Conservation (phyloP, 2,888 invertebrate species). For the Diaprepes abbreviatus region DNA sequence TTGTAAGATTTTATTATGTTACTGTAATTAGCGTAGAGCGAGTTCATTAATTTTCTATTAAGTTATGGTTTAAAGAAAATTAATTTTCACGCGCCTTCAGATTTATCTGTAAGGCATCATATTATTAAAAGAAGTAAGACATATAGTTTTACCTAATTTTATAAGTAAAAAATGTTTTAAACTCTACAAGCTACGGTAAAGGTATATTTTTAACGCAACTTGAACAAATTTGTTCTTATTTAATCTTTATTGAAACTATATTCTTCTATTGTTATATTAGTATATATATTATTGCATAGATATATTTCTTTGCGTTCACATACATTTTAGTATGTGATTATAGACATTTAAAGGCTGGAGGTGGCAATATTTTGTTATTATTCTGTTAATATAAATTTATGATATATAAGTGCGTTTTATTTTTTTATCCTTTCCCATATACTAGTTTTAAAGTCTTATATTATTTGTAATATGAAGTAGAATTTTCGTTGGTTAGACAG, state of each 20-base stretch:
- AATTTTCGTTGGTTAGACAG: no score
- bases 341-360: conserved; percentile 45
- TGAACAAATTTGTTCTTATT: neutral
- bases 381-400: conserved; percentile 31
- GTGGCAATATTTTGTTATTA: conserved; percentile 47
- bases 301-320: conserved; percentile 17
- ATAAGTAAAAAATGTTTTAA: no score
- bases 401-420: conserved; percentile 12
- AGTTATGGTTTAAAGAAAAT: no score
- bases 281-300: conserved; percentile 20
- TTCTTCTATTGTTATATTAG: conserved; percentile 12
- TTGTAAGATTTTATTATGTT: neutral
- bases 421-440: no score
- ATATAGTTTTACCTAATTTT: no score
- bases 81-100: no score
- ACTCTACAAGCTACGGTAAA: neutral
- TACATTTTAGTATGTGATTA: conserved; percentile 24
- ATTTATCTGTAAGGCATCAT: no score
- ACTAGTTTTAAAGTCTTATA: no score
- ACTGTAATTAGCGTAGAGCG: neutral
- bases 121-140: no score
- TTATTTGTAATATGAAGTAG: no score
- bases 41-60: neutral
- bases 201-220: neutral
- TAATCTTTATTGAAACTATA: conserved; percentile 11